Evolutionary conservation across 1,140 invertebrate genomes (phyloP).

Genomic region (Drosophila parabipectinata): DNA sequence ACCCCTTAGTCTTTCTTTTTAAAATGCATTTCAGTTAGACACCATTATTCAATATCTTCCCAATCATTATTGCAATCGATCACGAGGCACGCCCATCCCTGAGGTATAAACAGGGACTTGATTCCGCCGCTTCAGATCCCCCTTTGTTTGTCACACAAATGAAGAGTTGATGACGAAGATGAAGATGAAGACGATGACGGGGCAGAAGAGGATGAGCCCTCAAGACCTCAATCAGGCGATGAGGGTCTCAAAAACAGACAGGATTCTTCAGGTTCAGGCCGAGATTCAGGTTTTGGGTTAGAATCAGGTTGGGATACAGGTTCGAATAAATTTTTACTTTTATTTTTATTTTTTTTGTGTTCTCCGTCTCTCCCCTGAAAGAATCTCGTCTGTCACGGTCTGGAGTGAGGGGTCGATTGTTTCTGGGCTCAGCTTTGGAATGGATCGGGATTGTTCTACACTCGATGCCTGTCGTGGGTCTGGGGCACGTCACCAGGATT

Average conservation of each 20-base stretch:
- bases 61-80: slow-evolving; percentile 17
- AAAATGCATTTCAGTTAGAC: not conserved
- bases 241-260: slow-evolving; percentile 30
- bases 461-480: slow-evolving; percentile 57
- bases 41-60: not conserved
- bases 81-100: slow-evolving; percentile 28
- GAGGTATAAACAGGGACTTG: slow-evolving; percentile 9
- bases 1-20: not conserved
- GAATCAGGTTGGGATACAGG: slow-evolving; percentile 19
- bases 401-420: slow-evolving; percentile 49
- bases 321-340: not conserved
- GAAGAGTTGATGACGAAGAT: slow-evolving; percentile 65
- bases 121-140: slow-evolving; percentile 12
- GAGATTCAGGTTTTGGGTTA: slow-evolving; percentile 18
- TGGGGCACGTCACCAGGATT: slow-evolving; percentile 71
- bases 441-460: slow-evolving; percentile 34
- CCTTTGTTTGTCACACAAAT: slow-evolving; percentile 78
- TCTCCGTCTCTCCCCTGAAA: not conserved
- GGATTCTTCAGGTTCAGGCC: slow-evolving; percentile 26
- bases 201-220: slow-evolving; percentile 53
- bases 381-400: slow-evolving; percentile 53
- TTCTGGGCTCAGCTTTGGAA: slow-evolving; percentile 11
- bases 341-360: not conserved
- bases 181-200: slow-evolving; percentile 51
- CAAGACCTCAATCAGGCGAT: slow-evolving; percentile 66